phyloP scores from a whole-genome alignment of 2,113 vertebrate genomes.

The Melanostigma gelatinosum region DNA sequence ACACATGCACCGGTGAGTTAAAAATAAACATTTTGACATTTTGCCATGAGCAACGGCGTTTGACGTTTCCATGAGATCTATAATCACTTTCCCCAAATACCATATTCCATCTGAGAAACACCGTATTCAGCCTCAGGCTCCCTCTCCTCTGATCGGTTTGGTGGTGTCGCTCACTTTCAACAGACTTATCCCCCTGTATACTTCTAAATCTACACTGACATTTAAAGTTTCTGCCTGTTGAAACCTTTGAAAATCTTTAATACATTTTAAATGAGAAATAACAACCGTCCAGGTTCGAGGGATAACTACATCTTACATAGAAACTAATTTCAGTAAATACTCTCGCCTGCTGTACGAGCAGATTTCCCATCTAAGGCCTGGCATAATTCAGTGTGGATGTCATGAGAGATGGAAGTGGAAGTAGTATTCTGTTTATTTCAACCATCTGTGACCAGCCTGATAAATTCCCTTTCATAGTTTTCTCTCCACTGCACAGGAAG shows the following conservation, averaged over 20 bases:
- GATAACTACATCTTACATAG: slow-evolving; percentile 14
- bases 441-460: slow-evolving; percentile 67
- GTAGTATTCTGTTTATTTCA: slow-evolving; percentile 69
- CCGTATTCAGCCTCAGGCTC: neutral
- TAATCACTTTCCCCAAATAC: slow-evolving; percentile 9
- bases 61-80: slow-evolving; percentile 9
- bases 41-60: slow-evolving; percentile 39
- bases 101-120: slow-evolving; percentile 9
- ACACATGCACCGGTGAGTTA: slow-evolving; percentile 16
- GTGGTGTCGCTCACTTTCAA: neutral
- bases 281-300: slow-evolving; percentile 1
- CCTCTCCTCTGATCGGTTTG: neutral
- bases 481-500: slow-evolving; percentile 27
- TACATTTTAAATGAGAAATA: neutral
- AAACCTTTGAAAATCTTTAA: slow-evolving; percentile 10
- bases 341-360: slow-evolving; percentile 65
- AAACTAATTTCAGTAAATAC: slow-evolving; percentile 37
- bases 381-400: slow-evolving; percentile 59
- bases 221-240: neutral
- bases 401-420: slow-evolving; percentile 70
- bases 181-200: neutral
- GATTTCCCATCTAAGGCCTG: slow-evolving; percentile 63
- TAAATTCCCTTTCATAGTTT: slow-evolving; percentile 61
- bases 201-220: neutral
- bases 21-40: slow-evolving; percentile 21